Base-by-base conservation (phyloP, 2,888 invertebrate species). In the Cremastinae sp. region DNA sequence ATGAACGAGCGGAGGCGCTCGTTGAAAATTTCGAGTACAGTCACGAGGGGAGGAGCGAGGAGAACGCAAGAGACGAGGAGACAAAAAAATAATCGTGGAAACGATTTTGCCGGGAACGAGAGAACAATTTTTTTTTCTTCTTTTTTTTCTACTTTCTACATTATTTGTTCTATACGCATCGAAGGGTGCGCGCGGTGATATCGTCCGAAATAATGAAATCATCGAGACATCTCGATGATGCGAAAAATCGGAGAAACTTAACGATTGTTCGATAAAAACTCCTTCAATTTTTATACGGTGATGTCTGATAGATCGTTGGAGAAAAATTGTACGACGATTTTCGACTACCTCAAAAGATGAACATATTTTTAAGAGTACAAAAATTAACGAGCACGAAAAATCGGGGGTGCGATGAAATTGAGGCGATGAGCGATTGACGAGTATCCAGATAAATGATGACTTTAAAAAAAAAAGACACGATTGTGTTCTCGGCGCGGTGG, bases 391-490 rank as follows among this genome's bases (percentile, higher is more conserved):
- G 14, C 5, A 2, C 28, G 2, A 28, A 28, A 28, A 28, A 28
- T n/a, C n/a, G n/a, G n/a, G 14, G 1, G 45, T 45, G 5, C 12
- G 16, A 16, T 14, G 9, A 47, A 47, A 47, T 47, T 16, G 12
- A 16, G 1, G 1, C 16, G 5, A 12, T 8, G 5, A 16, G 68
- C 58, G 41, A 41, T 36, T 65, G 45, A 47, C 59, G 49, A 66
- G 43, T 77, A 65, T 51, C 71, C 69, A 56, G 72, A 62, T n/a
- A 53, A 53, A 53, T 47, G 68, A 71, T 28, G 28, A 5, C 5
- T 3, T 3, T 28, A 75, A 56, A 72, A 74, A 70, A 75, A 64
- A 74, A 68, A 65, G 59, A 76, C 64, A 80, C 74, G 64, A 38
- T 62, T 59, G 41, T 41, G 53, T 56, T 54, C 22, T 54, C 51